Percentiles rank a stretch among this genome's conserved stretches.
Evolutionary conservation across 2,888 invertebrate species (phyloP).

Genomic region (Nomada lathburiana): DNA sequence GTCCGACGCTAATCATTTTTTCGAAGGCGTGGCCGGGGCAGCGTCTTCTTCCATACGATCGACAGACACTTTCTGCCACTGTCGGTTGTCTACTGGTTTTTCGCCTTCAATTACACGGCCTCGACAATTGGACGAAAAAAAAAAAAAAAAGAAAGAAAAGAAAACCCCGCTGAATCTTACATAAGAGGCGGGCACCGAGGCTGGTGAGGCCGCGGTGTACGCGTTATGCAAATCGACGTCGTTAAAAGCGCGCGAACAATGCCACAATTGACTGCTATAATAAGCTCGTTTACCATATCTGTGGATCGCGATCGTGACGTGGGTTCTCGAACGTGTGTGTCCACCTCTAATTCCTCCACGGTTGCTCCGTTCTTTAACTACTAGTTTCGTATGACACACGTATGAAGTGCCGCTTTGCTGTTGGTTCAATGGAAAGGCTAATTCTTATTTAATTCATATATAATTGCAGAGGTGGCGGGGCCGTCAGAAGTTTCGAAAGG

Average conservation of each 20-base stretch:
- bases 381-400: conserved; percentile 1
- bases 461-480: not conserved
- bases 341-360: conserved; percentile 47
- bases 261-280: conserved; percentile 64
- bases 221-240: conserved; percentile 69
- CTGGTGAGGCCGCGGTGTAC: conserved; percentile 55
- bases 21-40: conserved; percentile 58
- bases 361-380: conserved; percentile 33
- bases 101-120: not conserved
- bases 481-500: not conserved
- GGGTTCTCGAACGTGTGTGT: conserved; percentile 28
- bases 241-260: conserved; percentile 68
- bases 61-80: conserved; percentile 42
- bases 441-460: conserved; percentile 33
- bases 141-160: not conserved
- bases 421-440: conserved; percentile 17
- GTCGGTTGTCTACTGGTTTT: not conserved
- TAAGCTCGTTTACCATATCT: conserved; percentile 66
- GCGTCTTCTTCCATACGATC: conserved; percentile 17
- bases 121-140: conserved; percentile 8
- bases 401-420: not conserved
- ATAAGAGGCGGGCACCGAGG: conserved; percentile 25
- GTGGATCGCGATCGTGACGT: conserved; percentile 39
- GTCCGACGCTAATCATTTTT: conserved; percentile 54
- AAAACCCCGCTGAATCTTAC: conserved; percentile 9